Base-by-base conservation (phyloP, 2,113 vertebrate species). In the Hipposideros armiger region DNA sequence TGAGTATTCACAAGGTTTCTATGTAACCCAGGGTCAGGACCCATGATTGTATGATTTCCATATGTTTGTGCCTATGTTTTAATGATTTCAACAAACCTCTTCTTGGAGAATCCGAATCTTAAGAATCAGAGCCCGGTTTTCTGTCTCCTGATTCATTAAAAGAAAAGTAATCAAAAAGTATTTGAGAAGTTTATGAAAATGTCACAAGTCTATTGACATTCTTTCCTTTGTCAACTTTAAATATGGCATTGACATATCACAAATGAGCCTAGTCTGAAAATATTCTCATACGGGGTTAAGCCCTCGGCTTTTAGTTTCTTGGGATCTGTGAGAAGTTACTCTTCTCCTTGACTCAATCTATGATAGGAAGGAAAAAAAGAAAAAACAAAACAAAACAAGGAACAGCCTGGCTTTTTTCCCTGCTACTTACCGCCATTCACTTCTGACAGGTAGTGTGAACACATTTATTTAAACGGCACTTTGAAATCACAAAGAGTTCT, bases 41-140 rank as follows among this genome's bases (percentile, higher is more conserved):
- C 2, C 72, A 67, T 1, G 13, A 30, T 1, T 84, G 5, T 7
- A 14, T 26, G 64, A 60, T 52, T 42, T 19, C 24, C 4, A 20
- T n/a, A 42, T 17, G 32, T 69, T 52, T 92, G 11, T 16, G 2
- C 4, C 54, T 14, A 45, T 28, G 7, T 82, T 78, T 83, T 67
- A 22, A 54, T 4, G 2, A 50, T 47, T 76, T 58, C n/a, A 67
- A 90, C 91, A 28, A 84, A 98, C 99, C 99, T 99, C 99, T 94
- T 99, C 99, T 97, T 99, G 99, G 5, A 99, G 99, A 94, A 97
- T 98, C 15, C 97, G 92, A 62, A 99, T 99, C 98, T 99, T 99
- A 67, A 98, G 82, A 91, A 99, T 97, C 15, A 99, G 98, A 94
- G 97, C 96, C 54, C 98, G 98, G 96, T 99, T 99, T 97, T 99